phyloP scores from a whole-genome alignment of 1,140 invertebrate species.

The Pemphigus obesinymphae region DNA sequence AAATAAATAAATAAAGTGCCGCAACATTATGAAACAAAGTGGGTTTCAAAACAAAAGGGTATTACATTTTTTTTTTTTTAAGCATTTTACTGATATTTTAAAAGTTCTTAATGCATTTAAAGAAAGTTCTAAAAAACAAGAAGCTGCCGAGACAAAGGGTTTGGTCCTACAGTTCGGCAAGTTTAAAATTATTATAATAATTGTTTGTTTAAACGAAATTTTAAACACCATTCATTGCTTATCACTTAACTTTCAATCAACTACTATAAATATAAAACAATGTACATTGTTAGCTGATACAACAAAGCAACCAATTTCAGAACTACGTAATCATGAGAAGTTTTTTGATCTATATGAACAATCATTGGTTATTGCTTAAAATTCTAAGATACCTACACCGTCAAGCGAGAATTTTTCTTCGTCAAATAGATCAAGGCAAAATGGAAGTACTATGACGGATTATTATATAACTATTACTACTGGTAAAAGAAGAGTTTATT shows the following conservation, averaged over 20 bases:
- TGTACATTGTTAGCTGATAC: neutral
- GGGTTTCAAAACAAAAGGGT: no score
- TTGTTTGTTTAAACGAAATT: no score
- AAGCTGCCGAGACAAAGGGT: no score
- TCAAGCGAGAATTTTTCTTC: neutral
- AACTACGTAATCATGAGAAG: neutral
- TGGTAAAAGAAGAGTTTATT: neutral
- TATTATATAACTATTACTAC: neutral
- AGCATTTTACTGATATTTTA: no score
- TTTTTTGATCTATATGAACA: constrained; percentile 5
- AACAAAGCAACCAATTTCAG: neutral
- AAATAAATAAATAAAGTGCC: no score
- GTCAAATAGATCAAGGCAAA: neutral
- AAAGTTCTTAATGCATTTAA: no score
- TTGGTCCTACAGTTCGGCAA: neutral
- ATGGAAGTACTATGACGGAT: neutral
- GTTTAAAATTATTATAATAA: neutral
- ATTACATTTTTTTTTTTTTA: no score
- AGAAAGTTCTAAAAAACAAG: no score
- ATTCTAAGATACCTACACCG: neutral
- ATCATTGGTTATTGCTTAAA: neutral
- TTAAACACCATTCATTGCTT: neutral
- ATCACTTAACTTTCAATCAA: neutral
- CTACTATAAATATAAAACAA: neutral
- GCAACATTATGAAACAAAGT: no score